Percentiles rank a stretch among this genome's conserved stretches.
phyloP scores from a whole-genome alignment of 2,113 vertebrate genomes.

The Sisor rabdophorus region DNA sequence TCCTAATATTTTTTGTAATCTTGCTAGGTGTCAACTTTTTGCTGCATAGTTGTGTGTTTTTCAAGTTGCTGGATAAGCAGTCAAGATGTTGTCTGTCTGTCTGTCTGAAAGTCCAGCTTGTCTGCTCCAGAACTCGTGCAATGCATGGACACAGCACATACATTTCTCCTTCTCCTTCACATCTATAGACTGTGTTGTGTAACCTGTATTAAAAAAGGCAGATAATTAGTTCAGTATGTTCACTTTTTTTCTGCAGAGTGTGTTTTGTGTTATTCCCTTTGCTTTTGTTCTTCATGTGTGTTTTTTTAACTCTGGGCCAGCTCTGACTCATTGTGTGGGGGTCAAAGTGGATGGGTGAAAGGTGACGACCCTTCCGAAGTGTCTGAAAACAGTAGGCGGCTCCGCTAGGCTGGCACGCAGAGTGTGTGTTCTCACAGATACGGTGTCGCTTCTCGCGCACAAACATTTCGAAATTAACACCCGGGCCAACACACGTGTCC shows the following conservation, averaged over 20 bases:
- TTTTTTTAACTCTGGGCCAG: slow-evolving; percentile 40
- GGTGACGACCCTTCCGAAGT: slow-evolving; percentile 39
- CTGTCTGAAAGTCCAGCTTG: not conserved
- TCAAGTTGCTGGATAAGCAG: not conserved
- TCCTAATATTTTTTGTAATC: not conserved
- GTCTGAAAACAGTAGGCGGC: slow-evolving; percentile 52
- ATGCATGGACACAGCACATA: not conserved
- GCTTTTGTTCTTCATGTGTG: slow-evolving; percentile 28
- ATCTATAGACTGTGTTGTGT: not conserved
- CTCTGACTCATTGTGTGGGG: slow-evolving; percentile 47
- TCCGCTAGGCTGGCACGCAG: slow-evolving; percentile 38
- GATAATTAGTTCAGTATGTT: not conserved
- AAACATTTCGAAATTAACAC: slow-evolving; percentile 28
- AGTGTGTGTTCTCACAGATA: slow-evolving; percentile 38
- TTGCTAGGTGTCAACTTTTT: not conserved
- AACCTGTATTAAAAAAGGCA: not conserved
- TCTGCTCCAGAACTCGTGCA: not conserved
- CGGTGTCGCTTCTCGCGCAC: slow-evolving; percentile 38
- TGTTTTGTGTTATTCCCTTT: not conserved
- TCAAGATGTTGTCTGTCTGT: slow-evolving; percentile 5
- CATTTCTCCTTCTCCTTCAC: not conserved
- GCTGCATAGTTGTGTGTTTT: not conserved
- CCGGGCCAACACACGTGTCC: not conserved
- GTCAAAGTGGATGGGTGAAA: slow-evolving; percentile 50
- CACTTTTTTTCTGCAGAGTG: not conserved